A percentile compares a stretch with the other conserved stretches of the same genome.
Evolutionary conservation across 2,113 vertebrate species (phyloP).

Genomic region (Haplochromis vanheusdeni): DNA sequence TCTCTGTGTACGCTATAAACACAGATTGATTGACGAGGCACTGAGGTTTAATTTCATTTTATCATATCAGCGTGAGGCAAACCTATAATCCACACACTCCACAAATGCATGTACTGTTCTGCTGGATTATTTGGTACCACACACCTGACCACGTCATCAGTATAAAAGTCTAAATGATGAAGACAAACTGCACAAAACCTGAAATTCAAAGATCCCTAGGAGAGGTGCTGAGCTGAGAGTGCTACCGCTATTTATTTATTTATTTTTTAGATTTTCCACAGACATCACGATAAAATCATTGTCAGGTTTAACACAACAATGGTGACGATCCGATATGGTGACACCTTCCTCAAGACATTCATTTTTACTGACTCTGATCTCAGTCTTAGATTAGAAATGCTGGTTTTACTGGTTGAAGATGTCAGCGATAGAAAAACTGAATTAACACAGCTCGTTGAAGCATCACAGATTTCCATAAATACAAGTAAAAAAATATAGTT

Average conservation of each 20-base stretch:
- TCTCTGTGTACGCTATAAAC: background rate
- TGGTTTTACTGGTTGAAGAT: background rate
- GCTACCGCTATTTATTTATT: background rate
- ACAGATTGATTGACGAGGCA: background rate
- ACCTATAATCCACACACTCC: background rate
- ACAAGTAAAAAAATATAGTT: background rate
- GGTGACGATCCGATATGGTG: background rate
- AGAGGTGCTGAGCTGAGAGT: background rate
- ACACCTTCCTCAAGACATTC: background rate
- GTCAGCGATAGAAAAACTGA: background rate
- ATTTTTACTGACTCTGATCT: background rate
- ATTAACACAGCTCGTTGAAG: background rate
- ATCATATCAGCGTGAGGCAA: background rate
- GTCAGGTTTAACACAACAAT: background rate
- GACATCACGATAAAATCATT: rapidly evolving
- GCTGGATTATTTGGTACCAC: background rate
- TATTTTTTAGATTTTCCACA: rapidly evolving
- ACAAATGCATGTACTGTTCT: background rate
- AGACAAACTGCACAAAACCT: background rate
- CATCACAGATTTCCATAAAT: background rate
- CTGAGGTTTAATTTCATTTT: background rate
- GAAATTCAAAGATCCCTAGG: background rate
- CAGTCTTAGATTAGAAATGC: background rate
- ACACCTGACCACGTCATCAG: background rate
- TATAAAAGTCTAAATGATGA: background rate